Base-by-base conservation (phyloP, 2,113 vertebrate genomes). In the Delphinapterus leucas region DNA sequence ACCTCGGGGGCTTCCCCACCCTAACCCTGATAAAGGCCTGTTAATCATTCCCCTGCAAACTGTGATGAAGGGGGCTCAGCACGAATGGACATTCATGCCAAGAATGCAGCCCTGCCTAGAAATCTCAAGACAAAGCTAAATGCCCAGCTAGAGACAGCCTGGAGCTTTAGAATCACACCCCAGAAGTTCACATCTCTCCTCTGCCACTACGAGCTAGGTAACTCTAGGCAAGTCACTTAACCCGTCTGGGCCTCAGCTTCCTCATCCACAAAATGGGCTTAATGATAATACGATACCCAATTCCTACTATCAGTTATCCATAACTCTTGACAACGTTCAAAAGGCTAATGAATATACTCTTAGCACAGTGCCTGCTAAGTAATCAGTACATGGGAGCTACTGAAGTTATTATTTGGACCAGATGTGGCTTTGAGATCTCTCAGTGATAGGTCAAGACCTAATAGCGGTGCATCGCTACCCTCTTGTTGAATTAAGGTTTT, bases 381-480 rank as follows among this genome's bases (percentile, higher is more conserved):
- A 87, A 47, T 83, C 73, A 60, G 82, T 73, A 70, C n/a, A 13
- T 38, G 23, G 82, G n/a, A 95, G 67, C 65, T 71, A 20, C 55
- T 95, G 74, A 53, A 93, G n/a, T 87, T 93, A 84, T 93, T 96
- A 95, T 92, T 95, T 86, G 63, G 68, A 95, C 93, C 91, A 94
- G 85, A 95, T 96, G 77, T 88, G 68, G n/a, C 61, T 97, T 94
- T 71, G 70, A 88, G 83, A 25, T 93, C 68, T 95, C 76, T 70
- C 63, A 74, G 87, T 31, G 41, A 65, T 83, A 95, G 92, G 92
- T 93, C 89, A 96, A 91, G 82, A 67, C 92, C 79, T 96, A 81
- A 94, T 58, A 96, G 89, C 76, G 84, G 60, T 80, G 60, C 87
- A 93, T 88, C 44, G 49, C n/a, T 28, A 74, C 63, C 41, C 47